These are phyloP conservation scores for Syngnathus acus DNA, from an alignment of 2,797 vertebrate species.

Conservation along the genomic window DNA sequence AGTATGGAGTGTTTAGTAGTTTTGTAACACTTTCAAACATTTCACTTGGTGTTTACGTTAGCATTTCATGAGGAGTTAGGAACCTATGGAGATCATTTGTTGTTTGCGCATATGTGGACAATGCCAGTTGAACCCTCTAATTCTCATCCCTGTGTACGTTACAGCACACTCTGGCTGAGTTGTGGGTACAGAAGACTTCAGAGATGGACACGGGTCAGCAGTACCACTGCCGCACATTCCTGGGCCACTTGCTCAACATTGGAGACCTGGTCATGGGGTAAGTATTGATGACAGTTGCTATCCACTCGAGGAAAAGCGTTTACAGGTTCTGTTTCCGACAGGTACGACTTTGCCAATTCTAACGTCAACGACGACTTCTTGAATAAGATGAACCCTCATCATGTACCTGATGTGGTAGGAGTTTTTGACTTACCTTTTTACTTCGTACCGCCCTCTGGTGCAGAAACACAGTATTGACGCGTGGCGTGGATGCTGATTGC, in stretches of 20 bases:
- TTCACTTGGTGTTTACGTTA: not conserved
- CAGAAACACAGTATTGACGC: slow-evolving; percentile 6
- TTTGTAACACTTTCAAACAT: slow-evolving; percentile 11
- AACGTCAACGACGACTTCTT: slow-evolving; percentile 91
- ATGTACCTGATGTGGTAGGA: slow-evolving; percentile 89
- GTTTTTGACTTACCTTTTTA: not conserved
- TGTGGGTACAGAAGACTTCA: slow-evolving; percentile 94
- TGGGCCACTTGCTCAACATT: slow-evolving; percentile 94
- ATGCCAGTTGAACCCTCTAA: not conserved
- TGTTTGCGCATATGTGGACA: too few relatives aligned
- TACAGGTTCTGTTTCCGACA: slow-evolving; percentile 33
- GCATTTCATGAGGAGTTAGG: not conserved
- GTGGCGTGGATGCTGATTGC: not conserved
- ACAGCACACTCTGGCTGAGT: slow-evolving; percentile 88
- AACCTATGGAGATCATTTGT: not conserved
- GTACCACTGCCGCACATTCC: slow-evolving; percentile 90
- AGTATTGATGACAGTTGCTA: not conserved
- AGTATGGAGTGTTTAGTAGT: slow-evolving; percentile 11
- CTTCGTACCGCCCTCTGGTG: slow-evolving; percentile 46
- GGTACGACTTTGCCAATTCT: slow-evolving; percentile 92
- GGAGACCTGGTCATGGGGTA: slow-evolving; percentile 84
- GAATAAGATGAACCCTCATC: slow-evolving; percentile 91
- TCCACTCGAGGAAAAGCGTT: not conserved
- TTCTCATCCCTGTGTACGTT: slow-evolving; percentile 22
- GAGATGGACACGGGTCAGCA: slow-evolving; percentile 89